Conservation (phyloP, 2,888 invertebrate genomes). For the Phragmatobia fuliginosa region DNA sequence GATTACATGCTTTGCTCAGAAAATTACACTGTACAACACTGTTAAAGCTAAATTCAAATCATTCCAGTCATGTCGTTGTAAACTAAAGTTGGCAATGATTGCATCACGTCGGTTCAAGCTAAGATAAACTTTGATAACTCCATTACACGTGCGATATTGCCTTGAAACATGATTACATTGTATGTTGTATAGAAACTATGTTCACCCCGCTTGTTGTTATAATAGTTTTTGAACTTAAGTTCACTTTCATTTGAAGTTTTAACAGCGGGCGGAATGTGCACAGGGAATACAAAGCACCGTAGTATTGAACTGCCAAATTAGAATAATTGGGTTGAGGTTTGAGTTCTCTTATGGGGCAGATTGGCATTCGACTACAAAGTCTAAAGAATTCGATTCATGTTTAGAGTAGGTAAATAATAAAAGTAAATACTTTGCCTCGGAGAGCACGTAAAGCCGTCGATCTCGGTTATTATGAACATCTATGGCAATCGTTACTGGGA, state of each 20-base stretch:
- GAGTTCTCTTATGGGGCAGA: background rate
- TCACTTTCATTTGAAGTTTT: conserved; percentile 14
- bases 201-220: background rate
- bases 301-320: background rate
- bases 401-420: too few relatives aligned
- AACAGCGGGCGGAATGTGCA: background rate
- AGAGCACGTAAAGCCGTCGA: too few relatives aligned
- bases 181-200: conserved; percentile 17
- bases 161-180: conserved; percentile 32
- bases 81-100: background rate
- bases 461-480: too few relatives aligned
- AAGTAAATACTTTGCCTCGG: too few relatives aligned
- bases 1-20: too few relatives aligned
- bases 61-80: background rate
- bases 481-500: too few relatives aligned
- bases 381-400: too few relatives aligned
- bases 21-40: too few relatives aligned
- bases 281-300: conserved; percentile 5
- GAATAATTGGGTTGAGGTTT: background rate
- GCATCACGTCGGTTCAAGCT: conserved; percentile 21
- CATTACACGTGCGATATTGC: conserved; percentile 34
- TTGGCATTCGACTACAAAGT: background rate
- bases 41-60: background rate
- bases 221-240: conserved; percentile 20
- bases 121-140: conserved; percentile 36